Conservation (phyloP, 2,113 vertebrate species). For the Bothrops jararaca region DNA sequence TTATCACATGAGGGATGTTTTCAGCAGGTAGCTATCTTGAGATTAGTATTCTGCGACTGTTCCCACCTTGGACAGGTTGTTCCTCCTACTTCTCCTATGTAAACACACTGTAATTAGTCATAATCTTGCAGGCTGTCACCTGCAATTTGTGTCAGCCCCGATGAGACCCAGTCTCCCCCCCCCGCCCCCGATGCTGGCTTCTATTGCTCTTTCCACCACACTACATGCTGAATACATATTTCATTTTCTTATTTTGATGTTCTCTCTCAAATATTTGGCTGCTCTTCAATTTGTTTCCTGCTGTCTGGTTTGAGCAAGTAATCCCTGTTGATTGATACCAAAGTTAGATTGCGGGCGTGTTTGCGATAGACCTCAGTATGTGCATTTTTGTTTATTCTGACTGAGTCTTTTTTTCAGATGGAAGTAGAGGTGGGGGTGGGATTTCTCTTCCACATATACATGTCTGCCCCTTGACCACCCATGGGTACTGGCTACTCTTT, state of each 20-base stretch:
- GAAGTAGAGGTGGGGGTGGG: neutral
- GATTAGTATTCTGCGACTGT: neutral
- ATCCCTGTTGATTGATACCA: neutral
- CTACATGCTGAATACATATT: neutral
- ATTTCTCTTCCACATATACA: neutral
- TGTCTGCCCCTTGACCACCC: neutral
- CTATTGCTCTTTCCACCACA: neutral
- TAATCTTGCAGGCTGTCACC: neutral
- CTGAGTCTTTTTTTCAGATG: neutral
- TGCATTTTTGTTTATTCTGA: neutral
- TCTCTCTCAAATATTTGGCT: constrained; percentile 17
- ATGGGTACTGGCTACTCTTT: neutral
- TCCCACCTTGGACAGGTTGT: neutral
- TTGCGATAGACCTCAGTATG: neutral
- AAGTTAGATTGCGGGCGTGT: neutral
- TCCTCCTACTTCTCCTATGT: constrained; percentile 15
- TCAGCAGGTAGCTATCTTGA: neutral
- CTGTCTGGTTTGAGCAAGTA: neutral
- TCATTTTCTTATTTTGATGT: constrained; percentile 1
- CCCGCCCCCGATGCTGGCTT: constrained; percentile 3
- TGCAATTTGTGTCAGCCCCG: neutral
- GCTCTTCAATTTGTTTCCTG: neutral
- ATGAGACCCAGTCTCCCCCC: neutral
- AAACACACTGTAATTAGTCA: constrained; percentile 4
- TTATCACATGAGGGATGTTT: neutral